Base-by-base conservation (phyloP, 2,797 vertebrate species). In the Sebastiscus tertius region DNA sequence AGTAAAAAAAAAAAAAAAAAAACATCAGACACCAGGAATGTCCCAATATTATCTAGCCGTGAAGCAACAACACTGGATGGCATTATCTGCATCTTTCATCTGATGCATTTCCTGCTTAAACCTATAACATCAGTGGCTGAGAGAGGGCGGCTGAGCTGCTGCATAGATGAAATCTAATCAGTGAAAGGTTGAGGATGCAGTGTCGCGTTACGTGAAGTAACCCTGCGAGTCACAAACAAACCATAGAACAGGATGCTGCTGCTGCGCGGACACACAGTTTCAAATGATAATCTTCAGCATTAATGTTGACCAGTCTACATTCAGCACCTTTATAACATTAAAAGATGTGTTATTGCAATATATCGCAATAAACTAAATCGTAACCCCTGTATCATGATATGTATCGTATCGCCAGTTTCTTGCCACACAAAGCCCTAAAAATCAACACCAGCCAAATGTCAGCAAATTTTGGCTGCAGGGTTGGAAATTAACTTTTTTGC, bases 141-240 rank as follows among this genome's bases (percentile, higher is more conserved):
- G 33, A 58, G 70, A 31, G 55, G 54, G 59, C 10, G 62, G 60
- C 24, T 62, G 52, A 66, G 72, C 58, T 80, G 81, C 90, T 85
- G 75, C 52, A 72, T 26, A 5, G 75, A 84, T 71, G 75, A 87
- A 92, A 92, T 87, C 77, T 60, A 87, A 88, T 86, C 79, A 89
- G 42, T 72, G 67, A 75, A 77, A 82, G 74, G 70, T 73, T 78
- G 77, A 73, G 63, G 62, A 64, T 54, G 67, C 26, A 67, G 86
- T 49, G 77, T 92, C 81, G 16, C 31, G 56, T 94, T 93, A 80
- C 92, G 87, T 77, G 77, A 83, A 73, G 72, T 46, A 71, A 72
- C 66, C 49, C 64, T 49, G 64, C 26, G 39, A 79, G 67, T 80
- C 79, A 74, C 71, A 83, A 68, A 83, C 54, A 85, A 87, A 85